Evolutionary conservation across 2,797 vertebrate genomes (phyloP).

Genomic region (Garrulus glandarius): DNA sequence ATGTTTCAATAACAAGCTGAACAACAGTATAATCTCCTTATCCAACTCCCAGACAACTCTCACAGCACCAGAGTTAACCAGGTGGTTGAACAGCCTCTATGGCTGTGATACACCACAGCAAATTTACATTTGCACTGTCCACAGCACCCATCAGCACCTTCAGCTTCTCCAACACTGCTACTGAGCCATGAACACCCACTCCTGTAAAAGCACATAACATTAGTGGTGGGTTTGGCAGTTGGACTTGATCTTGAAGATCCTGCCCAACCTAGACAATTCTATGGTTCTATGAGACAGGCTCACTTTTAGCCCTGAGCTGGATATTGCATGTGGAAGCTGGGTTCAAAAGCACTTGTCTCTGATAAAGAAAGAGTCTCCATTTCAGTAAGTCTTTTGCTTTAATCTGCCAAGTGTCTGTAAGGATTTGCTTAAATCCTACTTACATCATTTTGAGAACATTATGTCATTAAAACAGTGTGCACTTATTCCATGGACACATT

Average conservation of each 20-base stretch:
- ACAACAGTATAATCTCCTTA: neutral
- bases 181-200: neutral
- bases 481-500: neutral
- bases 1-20: neutral
- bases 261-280: neutral
- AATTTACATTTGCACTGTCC: neutral
- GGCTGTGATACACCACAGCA: neutral
- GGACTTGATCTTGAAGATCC: neutral
- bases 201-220: neutral
- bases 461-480: neutral
- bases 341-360: neutral
- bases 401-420: neutral
- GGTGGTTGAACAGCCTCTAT: neutral
- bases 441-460: accelerated
- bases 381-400: neutral
- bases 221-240: neutral
- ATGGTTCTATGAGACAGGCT: neutral
- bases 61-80: neutral
- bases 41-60: neutral
- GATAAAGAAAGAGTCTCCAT: neutral
- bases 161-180: neutral
- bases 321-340: neutral
- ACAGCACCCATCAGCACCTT: neutral
- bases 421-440: neutral
- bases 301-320: neutral